phyloP scores from a whole-genome alignment of 2,888 invertebrate genomes.

The Cistogaster globosa region DNA sequence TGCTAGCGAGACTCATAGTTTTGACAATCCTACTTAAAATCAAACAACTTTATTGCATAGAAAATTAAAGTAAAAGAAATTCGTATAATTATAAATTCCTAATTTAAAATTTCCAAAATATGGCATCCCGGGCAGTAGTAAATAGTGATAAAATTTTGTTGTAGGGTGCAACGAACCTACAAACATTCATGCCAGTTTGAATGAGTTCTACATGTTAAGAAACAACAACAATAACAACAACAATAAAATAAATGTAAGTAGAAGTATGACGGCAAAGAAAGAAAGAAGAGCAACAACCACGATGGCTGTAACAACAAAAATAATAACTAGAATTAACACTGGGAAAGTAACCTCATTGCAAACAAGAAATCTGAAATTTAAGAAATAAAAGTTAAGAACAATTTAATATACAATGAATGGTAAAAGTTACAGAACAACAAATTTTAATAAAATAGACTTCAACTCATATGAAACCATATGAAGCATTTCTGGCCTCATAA shows the following conservation, averaged over 20 bases:
- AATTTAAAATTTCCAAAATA: too few species aligned
- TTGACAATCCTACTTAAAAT: too few species aligned
- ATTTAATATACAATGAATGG: background rate
- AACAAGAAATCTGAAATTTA: conserved; percentile 13
- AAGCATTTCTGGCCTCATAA: too few species aligned
- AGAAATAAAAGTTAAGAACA: background rate
- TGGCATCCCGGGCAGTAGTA: conserved; percentile 12
- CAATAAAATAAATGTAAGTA: conserved; percentile 38
- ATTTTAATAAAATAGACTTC: too few species aligned
- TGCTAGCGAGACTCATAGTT: too few species aligned
- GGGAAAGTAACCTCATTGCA: conserved; percentile 57
- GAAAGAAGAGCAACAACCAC: conserved; percentile 21
- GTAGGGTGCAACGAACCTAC: conserved; percentile 70
- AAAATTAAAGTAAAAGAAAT: too few species aligned
- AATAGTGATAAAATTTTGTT: conserved; percentile 63
- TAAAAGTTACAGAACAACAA: background rate
- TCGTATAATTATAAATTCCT: too few species aligned
- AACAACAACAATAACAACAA: conserved; percentile 34
- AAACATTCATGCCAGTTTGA: conserved; percentile 53
- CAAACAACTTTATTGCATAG: too few species aligned
- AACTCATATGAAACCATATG: too few species aligned
- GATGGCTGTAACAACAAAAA: conserved; percentile 11
- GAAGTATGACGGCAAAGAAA: conserved; percentile 59
- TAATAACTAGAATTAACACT: conserved; percentile 37
- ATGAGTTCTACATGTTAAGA: conserved; percentile 33